Evolutionary conservation across 92 coral and sea anemone species (phyloP), one percentile per base, ranked within the genome.

Genomic region (Phymanthus crucifer): DNA sequence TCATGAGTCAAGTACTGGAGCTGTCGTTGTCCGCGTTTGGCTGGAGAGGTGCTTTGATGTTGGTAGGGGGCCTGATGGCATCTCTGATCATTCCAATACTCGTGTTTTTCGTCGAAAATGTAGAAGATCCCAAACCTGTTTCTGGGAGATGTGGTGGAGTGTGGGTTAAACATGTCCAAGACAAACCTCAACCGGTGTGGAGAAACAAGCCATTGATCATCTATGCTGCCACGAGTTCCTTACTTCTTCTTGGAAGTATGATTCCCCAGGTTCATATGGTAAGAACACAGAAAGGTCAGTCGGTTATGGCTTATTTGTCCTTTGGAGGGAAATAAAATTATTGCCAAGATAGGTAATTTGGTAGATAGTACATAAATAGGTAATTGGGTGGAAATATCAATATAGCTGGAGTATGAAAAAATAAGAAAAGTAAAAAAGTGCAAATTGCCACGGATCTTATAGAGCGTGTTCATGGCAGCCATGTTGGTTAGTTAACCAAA

Each of bases 11-110:
- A 9, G 66, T 83, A 16, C 17, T 80, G 8, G 82, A 67, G 32
- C 47, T 48, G 18, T 40, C 80, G 17, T 43, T 86, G 75, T 72
- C 74, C 14, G 72, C 33, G 35, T 81, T 80, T 26, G 82, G 85
- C 8, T 85, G 89, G 89, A 74, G 81, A n/a, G 85, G 89, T 21
- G 85, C 81, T 16, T 80, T 80, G 35, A 37, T 80, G 3, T 77
- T 72, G 27, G 65, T 70, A 46, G 78, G 77, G 2, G 78, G 84
- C 24, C 18, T 50, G 57, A 21, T 80, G 6, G 48, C 47, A 40
- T 46, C 65, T 8, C 16, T 56, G 21, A 18, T 24, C 17, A 70
- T 64, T 72, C 48, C 45, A 6, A 47, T 72, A 12, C 52, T 73
- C 13, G 40, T 73, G 17, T 21, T 65, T 4, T 80, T 80, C 71